Conservation (phyloP, 2,888 invertebrate genomes). For the Dolichomitus sp. region DNA sequence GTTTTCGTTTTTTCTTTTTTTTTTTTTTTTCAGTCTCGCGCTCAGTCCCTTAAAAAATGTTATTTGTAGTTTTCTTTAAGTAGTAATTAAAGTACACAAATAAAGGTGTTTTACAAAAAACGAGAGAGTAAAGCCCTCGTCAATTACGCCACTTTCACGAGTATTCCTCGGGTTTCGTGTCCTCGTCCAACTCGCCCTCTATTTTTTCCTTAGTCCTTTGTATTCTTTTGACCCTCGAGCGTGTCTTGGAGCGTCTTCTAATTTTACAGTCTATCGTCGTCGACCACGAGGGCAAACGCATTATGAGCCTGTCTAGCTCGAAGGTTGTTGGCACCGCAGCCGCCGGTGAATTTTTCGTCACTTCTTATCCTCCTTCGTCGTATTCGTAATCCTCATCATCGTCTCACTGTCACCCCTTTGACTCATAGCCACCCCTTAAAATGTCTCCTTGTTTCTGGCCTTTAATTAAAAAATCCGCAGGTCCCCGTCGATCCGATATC, state of each 20-base stretch:
- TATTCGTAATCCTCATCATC: neutral
- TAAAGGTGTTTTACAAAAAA: neutral
- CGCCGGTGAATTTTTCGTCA: constrained; percentile 61
- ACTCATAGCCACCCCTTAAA: constrained; percentile 8
- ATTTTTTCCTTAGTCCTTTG: constrained; percentile 69
- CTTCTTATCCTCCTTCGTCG: constrained; percentile 1
- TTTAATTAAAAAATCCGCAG: neutral
- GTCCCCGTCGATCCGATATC: constrained; percentile 9
- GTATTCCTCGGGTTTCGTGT: constrained; percentile 55
- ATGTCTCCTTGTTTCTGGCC: no score
- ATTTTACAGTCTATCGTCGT: constrained; percentile 79
- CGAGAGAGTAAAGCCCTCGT: neutral
- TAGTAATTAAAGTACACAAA: neutral
- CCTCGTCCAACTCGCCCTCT: constrained; percentile 66
- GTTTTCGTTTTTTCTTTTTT: neutral
- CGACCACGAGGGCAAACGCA: constrained; percentile 79
- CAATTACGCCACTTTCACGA: constrained; percentile 8
- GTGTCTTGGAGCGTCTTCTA: constrained; percentile 79
- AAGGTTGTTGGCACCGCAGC: constrained; percentile 76
- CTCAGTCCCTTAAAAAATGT: neutral
- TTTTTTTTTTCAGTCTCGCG: neutral
- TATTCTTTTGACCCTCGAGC: constrained; percentile 74
- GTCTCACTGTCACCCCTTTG: constrained; percentile 24
- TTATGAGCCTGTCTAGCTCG: constrained; percentile 75
- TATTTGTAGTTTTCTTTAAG: neutral